Conservation (phyloP, 2,113 vertebrate species). For the Etheostoma spectabile region DNA sequence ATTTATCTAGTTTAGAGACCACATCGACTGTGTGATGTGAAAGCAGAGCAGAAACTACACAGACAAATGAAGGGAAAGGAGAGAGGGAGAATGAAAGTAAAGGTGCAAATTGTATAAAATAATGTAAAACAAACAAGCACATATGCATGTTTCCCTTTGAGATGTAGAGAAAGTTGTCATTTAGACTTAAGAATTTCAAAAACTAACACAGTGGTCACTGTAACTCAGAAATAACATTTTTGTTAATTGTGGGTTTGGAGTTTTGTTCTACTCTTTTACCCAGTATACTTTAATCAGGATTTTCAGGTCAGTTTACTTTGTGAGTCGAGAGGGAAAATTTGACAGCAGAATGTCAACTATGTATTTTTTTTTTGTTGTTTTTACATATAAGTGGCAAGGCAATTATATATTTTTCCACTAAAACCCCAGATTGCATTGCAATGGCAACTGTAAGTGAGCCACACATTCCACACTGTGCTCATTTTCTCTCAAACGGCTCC, state of each 20-base stretch:
- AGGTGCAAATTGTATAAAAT: not conserved
- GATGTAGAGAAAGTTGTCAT: not conserved
- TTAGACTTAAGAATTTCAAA: not conserved
- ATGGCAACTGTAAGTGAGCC: constrained; percentile 22
- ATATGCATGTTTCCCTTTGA: not conserved
- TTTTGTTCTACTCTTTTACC: not conserved
- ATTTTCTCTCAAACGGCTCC: constrained; percentile 39
- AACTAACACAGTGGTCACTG: not conserved
- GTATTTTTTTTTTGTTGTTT: too few relatives aligned
- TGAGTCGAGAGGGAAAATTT: constrained; percentile 46
- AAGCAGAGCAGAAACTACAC: constrained; percentile 32
- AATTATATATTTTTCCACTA: constrained; percentile 50
- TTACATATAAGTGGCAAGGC: constrained; percentile 33
- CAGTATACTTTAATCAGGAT: not conserved
- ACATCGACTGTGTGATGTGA: constrained; percentile 25
- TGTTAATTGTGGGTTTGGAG: constrained; percentile 15
- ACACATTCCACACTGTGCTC: constrained; percentile 42
- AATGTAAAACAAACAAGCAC: not conserved
- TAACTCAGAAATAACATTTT: not conserved
- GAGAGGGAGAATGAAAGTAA: not conserved
- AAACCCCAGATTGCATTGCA: constrained; percentile 34
- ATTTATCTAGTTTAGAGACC: constrained; percentile 29
- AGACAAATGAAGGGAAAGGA: not conserved
- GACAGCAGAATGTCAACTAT: constrained; percentile 27
- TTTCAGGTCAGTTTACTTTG: constrained; percentile 40